Evolutionary conservation across 2,888 invertebrate genomes (phyloP).

Genomic region (Callimorpha dominula): DNA sequence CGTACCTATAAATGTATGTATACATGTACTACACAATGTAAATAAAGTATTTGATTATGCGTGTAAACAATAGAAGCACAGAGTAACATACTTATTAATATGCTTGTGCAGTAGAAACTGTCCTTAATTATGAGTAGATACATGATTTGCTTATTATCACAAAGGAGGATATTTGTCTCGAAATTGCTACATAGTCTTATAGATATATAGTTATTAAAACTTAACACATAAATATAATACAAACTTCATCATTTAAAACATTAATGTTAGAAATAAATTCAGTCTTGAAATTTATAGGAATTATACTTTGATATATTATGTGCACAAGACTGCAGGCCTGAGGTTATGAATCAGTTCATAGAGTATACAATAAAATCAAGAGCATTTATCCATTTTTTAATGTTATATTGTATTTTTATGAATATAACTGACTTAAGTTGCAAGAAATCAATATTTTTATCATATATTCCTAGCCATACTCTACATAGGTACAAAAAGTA

Average conservation of each 20-base stretch:
- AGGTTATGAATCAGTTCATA: too few relatives aligned
- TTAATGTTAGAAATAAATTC: conserved; percentile 21
- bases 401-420: too few relatives aligned
- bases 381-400: neutral
- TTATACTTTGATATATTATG: conserved; percentile 43
- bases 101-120: conserved; percentile 20
- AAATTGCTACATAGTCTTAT: conserved; percentile 35
- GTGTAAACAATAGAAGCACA: too few relatives aligned
- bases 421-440: too few relatives aligned
- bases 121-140: conserved; percentile 36
- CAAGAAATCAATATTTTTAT: too few relatives aligned
- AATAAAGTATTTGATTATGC: too few relatives aligned
- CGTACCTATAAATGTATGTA: too few relatives aligned
- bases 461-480: too few relatives aligned
- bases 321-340: conserved; percentile 24
- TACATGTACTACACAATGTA: too few relatives aligned
- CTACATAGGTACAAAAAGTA: too few relatives aligned
- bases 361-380: neutral
- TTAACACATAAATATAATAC: conserved; percentile 42
- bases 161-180: conserved; percentile 52
- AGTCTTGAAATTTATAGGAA: conserved; percentile 42
- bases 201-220: conserved; percentile 45
- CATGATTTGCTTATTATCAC: conserved; percentile 51
- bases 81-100: too few relatives aligned
- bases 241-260: conserved; percentile 29